Evolutionary conservation across 2,113 vertebrate species (phyloP), one percentile per base, ranked within the genome.

Genomic region (Geothlypis trichas): DNA sequence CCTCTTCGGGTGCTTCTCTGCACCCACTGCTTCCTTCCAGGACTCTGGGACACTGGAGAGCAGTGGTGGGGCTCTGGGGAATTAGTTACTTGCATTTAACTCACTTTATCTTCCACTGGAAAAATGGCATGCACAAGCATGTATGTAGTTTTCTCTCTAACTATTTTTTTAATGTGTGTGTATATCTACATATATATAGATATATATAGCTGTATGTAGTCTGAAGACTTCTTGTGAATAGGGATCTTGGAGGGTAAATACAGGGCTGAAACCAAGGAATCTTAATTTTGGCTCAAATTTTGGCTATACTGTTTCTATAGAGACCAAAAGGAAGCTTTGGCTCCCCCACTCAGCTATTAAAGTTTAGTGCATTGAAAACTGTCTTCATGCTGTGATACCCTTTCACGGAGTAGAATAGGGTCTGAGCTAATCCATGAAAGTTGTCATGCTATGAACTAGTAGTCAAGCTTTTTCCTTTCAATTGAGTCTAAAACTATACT

Each of bases 371-470:
- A 99, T 99, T 99, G 98, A 99, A 98, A 99, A 98, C 98, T 98
- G 98, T 99, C 99, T 99, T 98, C 99, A 99, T 98, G 99, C 99
- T 99, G 99, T 99, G 99, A 98, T 98, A 98, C 97, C 98, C 98
- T 99, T 99, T 99, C 99, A 99, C 89, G 11, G 97, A 98, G 98
- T 98, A 99, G 99, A 99, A 99, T 99, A 98, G 99, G 98, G 98
- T 99, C 98, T 99, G 98, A 98, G 99, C 99, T 99, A 99, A 99
- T 99, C 99, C 99, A 99, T 99, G 98, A 99, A 99, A 99, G 98
- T 99, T 99, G 98, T 98, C 98, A 99, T 98, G 98, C 98, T 99
- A 99, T 99, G 98, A 99, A 99, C 98, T 98, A 98, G 98, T 98
- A 98, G 99, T 99, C 99, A 99, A 99, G 98, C 98, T 99, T 98